Evolutionary conservation across 2,888 invertebrate species (phyloP).

Genomic region (Drosophila eohydei): DNA sequence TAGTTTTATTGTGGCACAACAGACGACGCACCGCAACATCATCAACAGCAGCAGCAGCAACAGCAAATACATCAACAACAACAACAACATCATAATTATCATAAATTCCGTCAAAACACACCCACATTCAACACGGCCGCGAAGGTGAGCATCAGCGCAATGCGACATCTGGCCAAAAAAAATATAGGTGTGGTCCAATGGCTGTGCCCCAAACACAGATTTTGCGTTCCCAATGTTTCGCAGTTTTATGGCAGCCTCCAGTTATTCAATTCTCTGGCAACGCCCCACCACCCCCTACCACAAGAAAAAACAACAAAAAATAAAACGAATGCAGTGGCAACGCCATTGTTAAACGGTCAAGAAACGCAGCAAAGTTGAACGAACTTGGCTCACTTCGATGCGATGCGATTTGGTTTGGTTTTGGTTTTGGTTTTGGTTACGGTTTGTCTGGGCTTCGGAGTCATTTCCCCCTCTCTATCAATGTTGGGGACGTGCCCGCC

Average conservation of each 20-base stretch:
- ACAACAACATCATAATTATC: conserved; percentile 35
- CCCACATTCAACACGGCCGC: conserved; percentile 36
- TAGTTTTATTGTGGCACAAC: conserved; percentile 43
- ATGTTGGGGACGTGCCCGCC: conserved; percentile 45
- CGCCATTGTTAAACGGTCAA: conserved; percentile 60
- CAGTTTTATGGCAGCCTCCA: conserved; percentile 28
- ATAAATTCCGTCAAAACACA: conserved; percentile 53
- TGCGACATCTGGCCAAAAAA: conserved; percentile 53
- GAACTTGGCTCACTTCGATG: conserved; percentile 35
- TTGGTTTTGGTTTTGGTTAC: conserved; percentile 11
- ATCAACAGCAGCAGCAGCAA: conserved; percentile 8
- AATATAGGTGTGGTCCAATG: conserved; percentile 48
- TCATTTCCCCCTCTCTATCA: background rate
- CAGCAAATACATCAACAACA: conserved; percentile 3
- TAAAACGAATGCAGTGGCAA: conserved; percentile 24
- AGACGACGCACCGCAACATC: conserved; percentile 47
- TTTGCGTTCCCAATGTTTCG: conserved; percentile 31
- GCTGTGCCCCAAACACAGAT: conserved; percentile 14
- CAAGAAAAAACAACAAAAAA: background rate
- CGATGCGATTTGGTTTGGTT: conserved; percentile 19
- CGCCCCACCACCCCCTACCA: conserved; percentile 1
- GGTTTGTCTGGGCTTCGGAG: conserved; percentile 7
- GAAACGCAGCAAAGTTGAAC: conserved; percentile 46
- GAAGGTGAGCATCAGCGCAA: conserved; percentile 40
- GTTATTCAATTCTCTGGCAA: conserved; percentile 37